Evolutionary conservation across 2,888 invertebrate species (phyloP).

Genomic region (Anagyrus pseudococci): DNA sequence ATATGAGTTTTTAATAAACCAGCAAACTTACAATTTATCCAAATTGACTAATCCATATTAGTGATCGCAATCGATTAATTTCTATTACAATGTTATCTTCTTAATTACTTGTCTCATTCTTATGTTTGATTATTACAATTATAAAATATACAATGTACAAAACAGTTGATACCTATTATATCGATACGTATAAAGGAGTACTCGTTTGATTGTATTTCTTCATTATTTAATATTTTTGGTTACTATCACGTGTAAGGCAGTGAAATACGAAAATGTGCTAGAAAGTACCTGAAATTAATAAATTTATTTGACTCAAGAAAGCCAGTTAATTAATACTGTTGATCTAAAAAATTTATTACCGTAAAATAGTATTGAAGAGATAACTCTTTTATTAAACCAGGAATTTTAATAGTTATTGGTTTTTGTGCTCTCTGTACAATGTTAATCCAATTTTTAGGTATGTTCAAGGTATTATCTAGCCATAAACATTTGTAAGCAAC

Average conservation of each 20-base stretch:
- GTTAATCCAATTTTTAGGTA: constrained; percentile 18
- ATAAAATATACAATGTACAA: too few relatives aligned
- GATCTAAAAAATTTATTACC: background rate
- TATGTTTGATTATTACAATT: too few relatives aligned
- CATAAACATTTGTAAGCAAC: constrained; percentile 14
- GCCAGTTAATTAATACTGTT: background rate
- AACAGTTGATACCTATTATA: too few relatives aligned
- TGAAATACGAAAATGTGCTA: constrained; percentile 20
- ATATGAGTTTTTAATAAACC: too few relatives aligned
- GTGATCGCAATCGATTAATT: too few relatives aligned
- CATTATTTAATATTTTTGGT: background rate
- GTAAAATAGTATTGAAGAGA: constrained; percentile 10
- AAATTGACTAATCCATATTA: too few relatives aligned
- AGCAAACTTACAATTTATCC: too few relatives aligned
- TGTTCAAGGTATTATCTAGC: background rate
- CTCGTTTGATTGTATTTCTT: too few relatives aligned
- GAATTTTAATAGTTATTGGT: constrained; percentile 28
- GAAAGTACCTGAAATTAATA: constrained; percentile 7
- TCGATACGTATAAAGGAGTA: too few relatives aligned
- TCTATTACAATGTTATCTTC: too few relatives aligned
- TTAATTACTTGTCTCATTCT: too few relatives aligned
- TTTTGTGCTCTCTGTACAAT: constrained; percentile 37
- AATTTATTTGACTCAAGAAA: background rate
- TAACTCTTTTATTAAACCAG: constrained; percentile 18
- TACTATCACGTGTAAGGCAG: constrained; percentile 13